Evolutionary conservation across 2,888 invertebrate species (phyloP).

Genomic region (Plebejus anna): DNA sequence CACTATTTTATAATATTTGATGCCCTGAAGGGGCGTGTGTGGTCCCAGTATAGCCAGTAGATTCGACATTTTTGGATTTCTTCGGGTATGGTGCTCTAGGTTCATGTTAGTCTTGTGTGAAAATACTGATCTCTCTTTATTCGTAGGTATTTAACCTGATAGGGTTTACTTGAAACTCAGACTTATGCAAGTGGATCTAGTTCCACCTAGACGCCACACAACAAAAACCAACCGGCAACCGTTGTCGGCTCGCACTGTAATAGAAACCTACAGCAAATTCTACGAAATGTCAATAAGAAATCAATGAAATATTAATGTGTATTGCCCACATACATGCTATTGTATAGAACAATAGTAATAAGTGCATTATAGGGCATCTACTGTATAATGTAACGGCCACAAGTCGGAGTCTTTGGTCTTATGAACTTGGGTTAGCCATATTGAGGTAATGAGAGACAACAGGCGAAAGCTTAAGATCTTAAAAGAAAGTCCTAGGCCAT

Average conservation of each 20-base stretch:
- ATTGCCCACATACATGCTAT: background rate
- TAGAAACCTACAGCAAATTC: constrained; percentile 25
- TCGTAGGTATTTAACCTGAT: background rate
- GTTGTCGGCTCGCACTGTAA: constrained; percentile 35
- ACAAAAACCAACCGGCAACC: background rate
- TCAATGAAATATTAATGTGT: constrained; percentile 13
- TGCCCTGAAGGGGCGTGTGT: too few relatives aligned
- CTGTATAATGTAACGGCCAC: background rate
- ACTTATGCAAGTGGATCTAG: background rate
- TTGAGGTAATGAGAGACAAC: background rate
- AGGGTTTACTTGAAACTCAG: background rate
- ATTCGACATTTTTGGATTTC: too few relatives aligned
- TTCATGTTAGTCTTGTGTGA: too few relatives aligned
- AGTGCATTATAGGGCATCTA: background rate
- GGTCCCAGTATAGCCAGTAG: too few relatives aligned
- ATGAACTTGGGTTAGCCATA: background rate
- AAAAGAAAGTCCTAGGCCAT: too few relatives aligned
- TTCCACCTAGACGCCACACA: background rate
- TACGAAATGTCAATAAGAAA: constrained; percentile 7
- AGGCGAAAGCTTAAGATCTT: background rate
- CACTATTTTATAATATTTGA: too few relatives aligned
- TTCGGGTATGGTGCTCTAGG: too few relatives aligned
- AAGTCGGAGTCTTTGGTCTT: constrained; percentile 11
- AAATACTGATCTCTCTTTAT: too few relatives aligned
- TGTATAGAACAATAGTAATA: background rate